Percentiles rank a stretch among this genome's conserved stretches.
Conservation (phyloP, 2,888 invertebrate genomes). For the Strigamia maritima region DNA sequence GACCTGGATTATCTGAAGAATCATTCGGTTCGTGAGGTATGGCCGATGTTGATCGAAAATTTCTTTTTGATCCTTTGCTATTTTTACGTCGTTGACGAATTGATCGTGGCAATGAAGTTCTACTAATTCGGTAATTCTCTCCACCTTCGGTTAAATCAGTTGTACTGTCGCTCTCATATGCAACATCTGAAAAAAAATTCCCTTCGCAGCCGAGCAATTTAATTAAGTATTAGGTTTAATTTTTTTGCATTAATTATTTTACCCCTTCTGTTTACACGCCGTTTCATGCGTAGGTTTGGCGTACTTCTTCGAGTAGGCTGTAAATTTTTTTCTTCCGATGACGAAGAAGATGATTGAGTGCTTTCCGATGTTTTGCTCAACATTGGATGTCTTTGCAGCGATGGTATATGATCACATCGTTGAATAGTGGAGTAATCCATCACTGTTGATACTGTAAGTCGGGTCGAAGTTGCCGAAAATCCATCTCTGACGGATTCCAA, state of each 20-base stretch:
- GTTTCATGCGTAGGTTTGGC: constrained; percentile 36
- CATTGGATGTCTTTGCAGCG: background rate
- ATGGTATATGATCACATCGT: constrained; percentile 33
- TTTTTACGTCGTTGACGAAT: constrained; percentile 36
- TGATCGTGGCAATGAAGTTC: constrained; percentile 36
- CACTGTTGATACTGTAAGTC: constrained; percentile 37
- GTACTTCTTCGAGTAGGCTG: constrained; percentile 36
- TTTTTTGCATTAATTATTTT: background rate
- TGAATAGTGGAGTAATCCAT: constrained; percentile 30
- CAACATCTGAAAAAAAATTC: constrained; percentile 35
- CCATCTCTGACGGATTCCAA: constrained; percentile 31
- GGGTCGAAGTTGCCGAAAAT: constrained; percentile 34
- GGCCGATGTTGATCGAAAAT: constrained; percentile 34
- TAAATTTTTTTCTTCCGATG: constrained; percentile 35
- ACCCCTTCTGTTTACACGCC: constrained; percentile 36
- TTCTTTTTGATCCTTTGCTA: constrained; percentile 34
- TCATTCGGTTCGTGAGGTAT: constrained; percentile 33
- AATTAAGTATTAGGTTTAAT: background rate
- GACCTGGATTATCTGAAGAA: constrained; percentile 33
- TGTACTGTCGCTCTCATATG: constrained; percentile 37
- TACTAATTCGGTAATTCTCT: constrained; percentile 35
- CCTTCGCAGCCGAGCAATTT: background rate
- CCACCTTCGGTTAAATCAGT: constrained; percentile 37
- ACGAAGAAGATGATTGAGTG: constrained; percentile 35
- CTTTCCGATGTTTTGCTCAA: constrained; percentile 37